Base-by-base conservation (phyloP, 2,113 vertebrate genomes). In the Scomber colias region DNA sequence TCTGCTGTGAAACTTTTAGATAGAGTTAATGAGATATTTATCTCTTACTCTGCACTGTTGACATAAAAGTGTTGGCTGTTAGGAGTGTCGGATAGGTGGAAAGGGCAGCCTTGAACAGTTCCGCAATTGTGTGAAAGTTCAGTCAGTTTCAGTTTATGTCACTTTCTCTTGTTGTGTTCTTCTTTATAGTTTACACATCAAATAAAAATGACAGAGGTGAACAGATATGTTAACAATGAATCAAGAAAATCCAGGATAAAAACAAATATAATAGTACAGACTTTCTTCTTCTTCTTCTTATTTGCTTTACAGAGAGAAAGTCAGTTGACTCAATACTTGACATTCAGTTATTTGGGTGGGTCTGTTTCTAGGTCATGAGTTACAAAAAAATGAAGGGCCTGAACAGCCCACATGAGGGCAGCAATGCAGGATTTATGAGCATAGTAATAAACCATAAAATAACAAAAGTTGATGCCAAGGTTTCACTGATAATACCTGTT, bases 331-430 rank as follows among this genome's bases (percentile, higher is more conserved):
- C 44, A 63, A 62, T 0, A 40, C 2, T 9, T 40, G 35, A 40
- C 0, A 19, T 60, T 17, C 27, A 12, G 50, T 62, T 69, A 24
- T 63, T 50, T 69, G 63, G 65, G 40, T 1, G 10, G 3, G 30
- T 65, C 56, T 73, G 67, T 57, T 51, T 73, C 27, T 59, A 16
- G 53, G 45, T 46, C 31, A 70, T 7, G 31, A 19, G 13, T 71
- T 35, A 9, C 11, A 11, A n/a, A 11, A 11, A n/a, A 53, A 15
- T 3, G n/a, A 45, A 64, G 14, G 1, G 1, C 13, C 3, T 31
- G 11, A 59, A 56, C 1, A 15, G 16, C 21, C 89, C 87, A 84
- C 85, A 72, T 48, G 83, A 68, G 73, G 89, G 85, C 85, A 82
- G 71, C 51, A 84, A 61, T 49, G 44, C 68, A 50, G 1, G 2